Conservation (phyloP, 2,797 vertebrate species). For the Peromyscus attwateri region DNA sequence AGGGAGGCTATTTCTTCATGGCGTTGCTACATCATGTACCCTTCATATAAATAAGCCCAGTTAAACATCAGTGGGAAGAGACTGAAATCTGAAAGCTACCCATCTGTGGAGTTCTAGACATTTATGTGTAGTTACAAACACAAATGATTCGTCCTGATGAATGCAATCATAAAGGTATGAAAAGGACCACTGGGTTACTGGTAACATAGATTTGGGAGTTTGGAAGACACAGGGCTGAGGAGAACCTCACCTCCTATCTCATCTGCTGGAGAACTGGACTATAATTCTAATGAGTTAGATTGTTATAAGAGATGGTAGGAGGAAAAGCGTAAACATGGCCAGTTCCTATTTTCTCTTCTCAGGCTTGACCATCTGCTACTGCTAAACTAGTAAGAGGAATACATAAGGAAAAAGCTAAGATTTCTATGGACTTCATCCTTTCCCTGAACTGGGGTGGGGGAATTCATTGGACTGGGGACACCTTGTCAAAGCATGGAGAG, state of each 20-base stretch:
- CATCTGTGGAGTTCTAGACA: background rate
- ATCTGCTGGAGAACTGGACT: background rate
- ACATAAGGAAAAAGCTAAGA: background rate
- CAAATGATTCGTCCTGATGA: background rate
- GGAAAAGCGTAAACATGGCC: background rate
- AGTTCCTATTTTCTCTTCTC: conserved; percentile 40
- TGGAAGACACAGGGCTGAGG: background rate
- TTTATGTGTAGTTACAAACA: conserved; percentile 6
- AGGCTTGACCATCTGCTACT: conserved; percentile 48
- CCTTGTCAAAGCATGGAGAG: background rate
- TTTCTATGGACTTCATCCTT: conserved; percentile 11
- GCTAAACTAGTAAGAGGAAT: conserved; percentile 27
- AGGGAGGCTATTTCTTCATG: background rate
- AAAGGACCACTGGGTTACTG: background rate
- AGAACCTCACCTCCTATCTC: background rate
- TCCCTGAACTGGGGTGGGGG: background rate
- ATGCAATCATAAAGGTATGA: background rate
- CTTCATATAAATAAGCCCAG: background rate
- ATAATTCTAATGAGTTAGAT: background rate
- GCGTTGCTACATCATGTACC: background rate
- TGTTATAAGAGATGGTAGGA: background rate
- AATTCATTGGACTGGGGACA: background rate
- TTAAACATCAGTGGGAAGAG: background rate
- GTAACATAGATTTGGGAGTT: background rate
- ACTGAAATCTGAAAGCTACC: conserved; percentile 2